phyloP scores from a whole-genome alignment of 2,797 vertebrate genomes.

The Spondyliosoma cantharus region DNA sequence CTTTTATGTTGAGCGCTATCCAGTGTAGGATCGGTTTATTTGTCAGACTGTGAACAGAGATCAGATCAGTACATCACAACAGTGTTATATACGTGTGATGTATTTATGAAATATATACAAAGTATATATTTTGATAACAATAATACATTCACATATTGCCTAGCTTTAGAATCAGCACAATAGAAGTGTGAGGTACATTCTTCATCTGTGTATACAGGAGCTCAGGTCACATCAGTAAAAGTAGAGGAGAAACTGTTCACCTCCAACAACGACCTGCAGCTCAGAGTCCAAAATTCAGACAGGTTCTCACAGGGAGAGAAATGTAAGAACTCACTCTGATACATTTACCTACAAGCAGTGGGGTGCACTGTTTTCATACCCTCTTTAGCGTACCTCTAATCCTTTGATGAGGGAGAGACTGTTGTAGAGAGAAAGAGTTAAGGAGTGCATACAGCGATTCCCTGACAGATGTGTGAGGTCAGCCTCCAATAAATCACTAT shows the following conservation, averaged over 20 bases:
- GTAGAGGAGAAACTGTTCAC: not conserved
- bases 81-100: too few relatives aligned
- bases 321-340: conserved; percentile 23
- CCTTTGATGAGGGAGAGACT: conserved; percentile 56
- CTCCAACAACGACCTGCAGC: not conserved
- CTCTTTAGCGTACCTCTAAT: conserved; percentile 23
- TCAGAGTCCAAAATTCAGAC: not conserved
- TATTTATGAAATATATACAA: too few relatives aligned
- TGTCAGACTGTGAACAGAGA: too few relatives aligned
- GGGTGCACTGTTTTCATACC: conserved; percentile 26
- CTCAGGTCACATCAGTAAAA: too few relatives aligned
- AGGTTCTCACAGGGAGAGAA: not conserved
- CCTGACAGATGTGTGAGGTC: conserved; percentile 68
- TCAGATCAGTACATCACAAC: too few relatives aligned
- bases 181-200: too few relatives aligned
- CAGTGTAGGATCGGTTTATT: too few relatives aligned
- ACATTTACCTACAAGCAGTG: conserved; percentile 33
- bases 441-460: conserved; percentile 40
- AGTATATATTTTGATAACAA: too few relatives aligned
- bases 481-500: conserved; percentile 66
- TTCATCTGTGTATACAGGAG: too few relatives aligned
- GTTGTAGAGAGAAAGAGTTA: conserved; percentile 19
- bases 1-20: too few relatives aligned
- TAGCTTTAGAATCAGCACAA: too few relatives aligned
- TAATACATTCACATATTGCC: too few relatives aligned